Percentiles rank a stretch among this genome's conserved stretches.
These are phyloP conservation scores for Dioctria rufipes DNA, from an alignment of 2,888 invertebrate genomes.

Conservation along the genomic window DNA sequence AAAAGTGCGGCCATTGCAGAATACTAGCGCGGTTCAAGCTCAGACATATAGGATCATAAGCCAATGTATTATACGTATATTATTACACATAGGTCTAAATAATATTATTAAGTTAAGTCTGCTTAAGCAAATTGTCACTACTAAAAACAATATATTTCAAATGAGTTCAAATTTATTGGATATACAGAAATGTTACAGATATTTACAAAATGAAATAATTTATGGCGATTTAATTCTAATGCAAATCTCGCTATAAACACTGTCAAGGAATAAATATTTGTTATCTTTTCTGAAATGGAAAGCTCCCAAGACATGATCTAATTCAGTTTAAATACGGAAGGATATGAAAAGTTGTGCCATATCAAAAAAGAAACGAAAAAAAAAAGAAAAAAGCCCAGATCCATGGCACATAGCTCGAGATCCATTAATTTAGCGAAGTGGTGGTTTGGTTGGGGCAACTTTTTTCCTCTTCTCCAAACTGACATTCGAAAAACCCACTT, in stretches of 20 bases:
- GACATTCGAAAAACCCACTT: constrained; percentile 46
- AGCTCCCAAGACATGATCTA: constrained; percentile 17
- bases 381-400: constrained; percentile 23
- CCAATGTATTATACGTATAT: too few relatives aligned
- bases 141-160: too few relatives aligned
- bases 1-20: too few relatives aligned
- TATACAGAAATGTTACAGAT: too few relatives aligned
- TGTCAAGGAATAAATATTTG: neutral
- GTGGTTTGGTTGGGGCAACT: neutral
- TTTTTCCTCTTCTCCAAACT: neutral
- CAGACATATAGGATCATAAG: too few relatives aligned
- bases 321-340: constrained; percentile 26
- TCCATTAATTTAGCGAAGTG: constrained; percentile 43
- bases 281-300: neutral
- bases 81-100: too few relatives aligned
- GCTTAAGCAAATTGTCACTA: too few relatives aligned
- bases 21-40: too few relatives aligned
- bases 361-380: neutral
- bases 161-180: too few relatives aligned
- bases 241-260: neutral
- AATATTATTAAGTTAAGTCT: too few relatives aligned
- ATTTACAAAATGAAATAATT: too few relatives aligned
- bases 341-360: constrained; percentile 18
- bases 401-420: constrained; percentile 31
- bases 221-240: too few relatives aligned